A percentile compares a stretch with the other conserved stretches of the same genome.
phyloP scores from a whole-genome alignment of 2,113 vertebrate species.

The Sapayoa aenigma region DNA sequence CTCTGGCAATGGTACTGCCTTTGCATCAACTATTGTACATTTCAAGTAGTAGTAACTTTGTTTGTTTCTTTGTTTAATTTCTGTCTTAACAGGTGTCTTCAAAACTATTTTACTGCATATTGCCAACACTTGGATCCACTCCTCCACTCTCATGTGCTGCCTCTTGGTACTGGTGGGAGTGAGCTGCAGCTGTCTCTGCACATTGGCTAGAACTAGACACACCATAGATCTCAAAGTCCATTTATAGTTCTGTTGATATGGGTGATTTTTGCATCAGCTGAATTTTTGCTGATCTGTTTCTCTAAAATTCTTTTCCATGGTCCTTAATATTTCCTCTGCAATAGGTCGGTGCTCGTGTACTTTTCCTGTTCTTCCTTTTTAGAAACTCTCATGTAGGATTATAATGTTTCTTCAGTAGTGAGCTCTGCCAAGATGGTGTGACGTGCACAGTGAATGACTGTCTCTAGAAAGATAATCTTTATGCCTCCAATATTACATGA shows the following conservation, averaged over 20 bases:
- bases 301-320: neutral
- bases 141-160: neutral
- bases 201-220: neutral
- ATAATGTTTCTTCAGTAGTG: neutral
- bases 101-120: neutral
- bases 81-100: neutral
- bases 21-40: neutral
- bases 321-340: neutral
- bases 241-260: neutral
- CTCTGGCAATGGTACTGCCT: neutral
- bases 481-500: neutral
- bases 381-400: rapidly evolving
- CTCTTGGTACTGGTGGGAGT: neutral
- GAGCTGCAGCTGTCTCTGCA: neutral
- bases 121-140: neutral
- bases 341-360: neutral
- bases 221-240: neutral
- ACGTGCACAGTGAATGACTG: neutral
- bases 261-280: neutral
- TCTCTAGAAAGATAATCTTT: neutral
- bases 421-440: neutral
- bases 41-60: neutral
- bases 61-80: neutral
- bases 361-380: neutral
- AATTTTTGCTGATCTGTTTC: neutral